Evolutionary conservation across 2,797 vertebrate species (phyloP).

Genomic region (Adelosebastes latens): DNA sequence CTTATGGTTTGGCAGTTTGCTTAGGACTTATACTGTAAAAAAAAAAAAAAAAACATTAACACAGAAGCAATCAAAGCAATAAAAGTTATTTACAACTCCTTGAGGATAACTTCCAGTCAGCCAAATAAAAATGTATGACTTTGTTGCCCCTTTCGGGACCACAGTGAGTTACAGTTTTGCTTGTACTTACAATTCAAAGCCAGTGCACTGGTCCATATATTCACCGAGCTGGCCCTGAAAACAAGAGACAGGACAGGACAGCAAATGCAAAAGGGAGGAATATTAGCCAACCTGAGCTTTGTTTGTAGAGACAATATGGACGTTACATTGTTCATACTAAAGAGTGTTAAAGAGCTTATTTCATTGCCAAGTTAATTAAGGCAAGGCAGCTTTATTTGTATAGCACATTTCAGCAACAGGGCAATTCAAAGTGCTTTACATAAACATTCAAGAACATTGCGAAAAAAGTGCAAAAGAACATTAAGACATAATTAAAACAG

Average conservation of each 20-base stretch:
- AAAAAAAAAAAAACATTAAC: neutral
- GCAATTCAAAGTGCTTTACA: no score
- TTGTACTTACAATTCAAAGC: constrained; percentile 94
- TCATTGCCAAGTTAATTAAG: neutral
- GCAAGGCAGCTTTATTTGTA: no score
- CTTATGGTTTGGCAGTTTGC: rapidly evolving
- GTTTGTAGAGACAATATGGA: no score
- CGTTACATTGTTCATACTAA: rapidly evolving
- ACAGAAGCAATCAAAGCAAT: neutral
- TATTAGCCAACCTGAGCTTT: neutral
- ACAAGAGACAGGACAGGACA: constrained; percentile 25
- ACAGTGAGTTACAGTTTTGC: neutral
- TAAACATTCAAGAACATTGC: no score
- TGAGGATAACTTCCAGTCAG: neutral
- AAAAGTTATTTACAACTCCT: neutral
- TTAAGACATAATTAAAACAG: no score
- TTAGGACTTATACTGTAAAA: neutral
- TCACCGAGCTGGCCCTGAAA: constrained; percentile 89
- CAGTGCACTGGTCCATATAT: constrained; percentile 94
- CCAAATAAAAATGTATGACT: neutral
- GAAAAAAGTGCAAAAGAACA: no score
- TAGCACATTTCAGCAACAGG: no score
- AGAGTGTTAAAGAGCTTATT: neutral
- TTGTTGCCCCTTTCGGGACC: neutral
- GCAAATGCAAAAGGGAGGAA: neutral